Evolutionary conservation across 1,140 invertebrate genomes (phyloP).

Genomic region (Bombus polaris): DNA sequence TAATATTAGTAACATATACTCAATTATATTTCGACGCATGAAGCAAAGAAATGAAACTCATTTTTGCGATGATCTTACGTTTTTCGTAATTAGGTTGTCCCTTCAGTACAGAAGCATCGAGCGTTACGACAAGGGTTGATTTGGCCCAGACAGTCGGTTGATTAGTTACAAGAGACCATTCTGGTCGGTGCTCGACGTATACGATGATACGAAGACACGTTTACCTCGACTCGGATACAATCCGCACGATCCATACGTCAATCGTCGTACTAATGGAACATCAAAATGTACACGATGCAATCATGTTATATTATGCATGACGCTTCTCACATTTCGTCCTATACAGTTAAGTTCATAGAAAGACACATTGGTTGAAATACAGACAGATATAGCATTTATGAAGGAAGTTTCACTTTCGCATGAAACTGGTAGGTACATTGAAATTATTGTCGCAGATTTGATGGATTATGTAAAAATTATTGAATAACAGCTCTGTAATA

Average conservation of each 20-base stretch:
- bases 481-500: not conserved
- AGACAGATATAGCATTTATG: not conserved
- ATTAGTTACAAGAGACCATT: constrained; percentile 74
- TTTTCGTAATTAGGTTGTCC: not conserved
- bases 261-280: constrained; percentile 72
- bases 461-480: not conserved
- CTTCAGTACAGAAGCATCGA: not conserved
- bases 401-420: not conserved
- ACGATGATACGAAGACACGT: constrained; percentile 24
- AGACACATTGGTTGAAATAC: not conserved
- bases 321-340: constrained; percentile 54
- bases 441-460: not conserved
- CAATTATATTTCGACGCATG: too few species aligned
- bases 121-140: constrained; percentile 62
- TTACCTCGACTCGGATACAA: constrained; percentile 33
- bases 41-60: too few species aligned
- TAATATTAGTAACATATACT: too few species aligned
- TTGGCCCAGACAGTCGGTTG: constrained; percentile 72
- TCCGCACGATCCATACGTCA: constrained; percentile 52
- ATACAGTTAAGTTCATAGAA: not conserved
- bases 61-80: too few species aligned
- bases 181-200: constrained; percentile 47
- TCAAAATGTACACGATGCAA: constrained; percentile 73
- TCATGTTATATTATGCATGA: constrained; percentile 79
- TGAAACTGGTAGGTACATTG: not conserved